Percentiles rank a stretch among this genome's conserved stretches.
Conservation (phyloP, 2,113 vertebrate genomes). For the Microtus ochrogaster region DNA sequence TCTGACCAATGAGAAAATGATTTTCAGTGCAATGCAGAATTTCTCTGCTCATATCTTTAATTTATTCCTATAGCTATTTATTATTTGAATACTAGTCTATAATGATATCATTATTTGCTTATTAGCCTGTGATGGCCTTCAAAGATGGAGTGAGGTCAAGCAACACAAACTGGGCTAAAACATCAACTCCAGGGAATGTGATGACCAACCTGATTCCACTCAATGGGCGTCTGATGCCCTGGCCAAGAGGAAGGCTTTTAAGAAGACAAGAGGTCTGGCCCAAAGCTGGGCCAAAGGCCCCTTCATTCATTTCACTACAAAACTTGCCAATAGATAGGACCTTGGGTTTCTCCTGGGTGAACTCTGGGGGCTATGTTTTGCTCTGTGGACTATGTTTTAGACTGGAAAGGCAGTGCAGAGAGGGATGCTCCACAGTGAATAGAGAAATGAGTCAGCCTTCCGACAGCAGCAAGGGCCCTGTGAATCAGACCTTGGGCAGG, state of each 20-base stretch:
- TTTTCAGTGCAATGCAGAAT: not conserved
- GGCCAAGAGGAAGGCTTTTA: constrained; percentile 20
- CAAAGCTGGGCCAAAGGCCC: too few species aligned
- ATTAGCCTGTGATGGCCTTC: not conserved
- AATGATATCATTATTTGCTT: not conserved
- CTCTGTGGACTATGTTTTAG: constrained; percentile 29
- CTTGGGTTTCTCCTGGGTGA: constrained; percentile 16
- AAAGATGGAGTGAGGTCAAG: constrained; percentile 32
- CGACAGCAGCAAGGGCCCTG: not conserved
- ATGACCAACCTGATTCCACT: not conserved
- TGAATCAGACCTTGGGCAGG: not conserved
- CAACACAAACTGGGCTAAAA: not conserved
- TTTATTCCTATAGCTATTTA: not conserved
- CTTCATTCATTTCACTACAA: not conserved
- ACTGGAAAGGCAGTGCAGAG: not conserved
- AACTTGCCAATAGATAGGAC: not conserved
- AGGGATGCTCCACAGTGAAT: not conserved
- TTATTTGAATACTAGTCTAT: not conserved
- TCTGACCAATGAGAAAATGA: constrained; percentile 46
- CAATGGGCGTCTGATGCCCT: not conserved
- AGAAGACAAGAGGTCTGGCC: not conserved
- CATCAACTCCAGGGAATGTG: constrained; percentile 1
- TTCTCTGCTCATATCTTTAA: not conserved
- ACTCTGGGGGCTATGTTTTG: not conserved
- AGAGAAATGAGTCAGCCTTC: not conserved